A percentile compares a stretch with the other conserved stretches of the same genome.
These are phyloP conservation scores for Thunnus albacares DNA, from an alignment of 2,797 vertebrate genomes.

Conservation along the genomic window DNA sequence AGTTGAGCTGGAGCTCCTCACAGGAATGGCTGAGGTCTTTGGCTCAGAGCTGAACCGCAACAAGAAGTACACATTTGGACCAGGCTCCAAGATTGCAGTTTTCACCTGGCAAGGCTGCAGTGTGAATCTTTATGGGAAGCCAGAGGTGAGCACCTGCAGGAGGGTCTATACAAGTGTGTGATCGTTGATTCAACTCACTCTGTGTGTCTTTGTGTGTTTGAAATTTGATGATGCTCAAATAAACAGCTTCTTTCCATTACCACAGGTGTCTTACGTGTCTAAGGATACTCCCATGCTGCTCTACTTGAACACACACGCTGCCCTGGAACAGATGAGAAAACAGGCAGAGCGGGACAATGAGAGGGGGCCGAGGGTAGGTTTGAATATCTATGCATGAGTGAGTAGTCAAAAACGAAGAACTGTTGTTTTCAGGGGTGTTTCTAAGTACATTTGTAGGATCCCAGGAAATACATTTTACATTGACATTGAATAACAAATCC, in stretches of 20 bases:
- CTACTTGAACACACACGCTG: conserved; percentile 97
- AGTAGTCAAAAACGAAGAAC: neutral
- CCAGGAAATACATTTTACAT: neutral
- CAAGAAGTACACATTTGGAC: conserved; percentile 96
- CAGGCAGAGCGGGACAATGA: conserved; percentile 96
- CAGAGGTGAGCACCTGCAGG: conserved; percentile 86
- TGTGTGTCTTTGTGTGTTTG: neutral
- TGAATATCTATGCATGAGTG: neutral
- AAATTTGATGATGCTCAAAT: conserved; percentile 9
- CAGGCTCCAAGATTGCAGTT: conserved; percentile 95
- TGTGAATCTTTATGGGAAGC: conserved; percentile 93
- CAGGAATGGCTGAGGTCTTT: conserved; percentile 95
- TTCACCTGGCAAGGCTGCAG: conserved; percentile 99
- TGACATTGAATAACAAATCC: neutral
- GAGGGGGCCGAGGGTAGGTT: conserved; percentile 91
- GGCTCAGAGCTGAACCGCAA: conserved; percentile 97
- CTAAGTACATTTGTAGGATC: neutral
- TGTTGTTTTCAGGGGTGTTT: neutral
- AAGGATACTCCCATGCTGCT: conserved; percentile 97
- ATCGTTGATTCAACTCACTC: neutral
- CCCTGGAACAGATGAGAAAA: conserved; percentile 97
- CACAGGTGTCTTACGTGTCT: conserved; percentile 87
- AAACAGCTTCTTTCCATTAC: neutral
- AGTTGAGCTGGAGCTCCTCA: conserved; percentile 93
- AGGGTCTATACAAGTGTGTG: neutral